These are phyloP conservation scores for Procambarus clarkii DNA, from an alignment of 1,140 invertebrate species.

Conservation along the genomic window DNA sequence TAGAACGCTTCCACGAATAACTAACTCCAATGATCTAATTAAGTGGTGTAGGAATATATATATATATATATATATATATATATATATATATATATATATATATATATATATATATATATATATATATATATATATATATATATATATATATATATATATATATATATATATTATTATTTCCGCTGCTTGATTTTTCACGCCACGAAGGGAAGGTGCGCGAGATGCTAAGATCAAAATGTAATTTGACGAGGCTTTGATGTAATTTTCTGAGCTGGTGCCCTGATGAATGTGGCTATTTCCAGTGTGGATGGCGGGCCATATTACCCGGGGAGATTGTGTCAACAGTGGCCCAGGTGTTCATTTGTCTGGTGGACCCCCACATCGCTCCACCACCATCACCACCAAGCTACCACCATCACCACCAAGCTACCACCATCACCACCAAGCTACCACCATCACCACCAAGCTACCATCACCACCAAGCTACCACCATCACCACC, in stretches of 20 bases:
- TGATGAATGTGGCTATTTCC: conserved; percentile 20
- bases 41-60: too few species aligned
- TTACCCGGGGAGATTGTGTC: conserved; percentile 4
- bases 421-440: too few species aligned
- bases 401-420: neutral
- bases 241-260: conserved; percentile 19
- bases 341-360: neutral
- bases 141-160: too few species aligned
- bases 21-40: too few species aligned
- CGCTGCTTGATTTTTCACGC: neutral
- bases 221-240: neutral
- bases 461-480: neutral
- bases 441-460: too few species aligned
- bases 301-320: conserved; percentile 6
- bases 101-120: too few species aligned
- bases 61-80: too few species aligned
- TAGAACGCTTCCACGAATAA: too few species aligned
- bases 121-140: too few species aligned
- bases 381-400: neutral
- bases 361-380: neutral
- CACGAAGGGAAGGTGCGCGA: neutral
- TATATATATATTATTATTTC: neutral
- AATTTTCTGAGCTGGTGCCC: conserved; percentile 11
- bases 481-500: too few species aligned
- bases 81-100: too few species aligned